phyloP scores from a whole-genome alignment of 2,888 invertebrate species.

The Chrysomela aeneicollis region DNA sequence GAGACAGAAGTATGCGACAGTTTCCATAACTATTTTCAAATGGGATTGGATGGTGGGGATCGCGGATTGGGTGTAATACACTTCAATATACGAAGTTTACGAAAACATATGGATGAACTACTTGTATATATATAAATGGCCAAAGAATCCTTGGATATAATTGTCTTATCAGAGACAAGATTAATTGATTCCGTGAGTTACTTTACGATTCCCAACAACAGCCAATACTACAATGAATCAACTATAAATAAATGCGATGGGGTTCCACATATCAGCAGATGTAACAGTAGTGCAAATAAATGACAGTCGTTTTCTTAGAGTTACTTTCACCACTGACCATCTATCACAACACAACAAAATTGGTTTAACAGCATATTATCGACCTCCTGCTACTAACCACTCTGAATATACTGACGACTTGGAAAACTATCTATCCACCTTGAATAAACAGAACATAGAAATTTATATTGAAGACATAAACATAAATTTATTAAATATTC shows the following conservation, averaged over 20 bases:
- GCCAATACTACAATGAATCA: conserved; percentile 10
- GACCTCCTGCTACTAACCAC: background rate
- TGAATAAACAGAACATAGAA: conserved; percentile 10
- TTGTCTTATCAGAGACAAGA: conserved; percentile 15
- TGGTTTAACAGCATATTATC: conserved; percentile 5
- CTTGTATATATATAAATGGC: background rate
- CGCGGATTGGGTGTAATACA: background rate
- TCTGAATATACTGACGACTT: no score
- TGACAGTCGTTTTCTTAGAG: conserved; percentile 11
- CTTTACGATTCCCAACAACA: conserved; percentile 13
- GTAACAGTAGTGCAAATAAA: background rate
- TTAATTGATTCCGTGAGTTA: conserved; percentile 1
- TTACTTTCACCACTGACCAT: background rate
- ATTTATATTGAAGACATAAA: conserved; percentile 15
- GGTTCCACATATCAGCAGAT: conserved; percentile 9
- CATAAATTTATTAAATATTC: conserved; percentile 14
- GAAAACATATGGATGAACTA: background rate
- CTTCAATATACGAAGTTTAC: no score
- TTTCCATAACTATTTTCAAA: background rate
- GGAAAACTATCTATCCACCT: conserved; percentile 5
- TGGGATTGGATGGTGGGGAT: background rate
- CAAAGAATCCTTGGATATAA: background rate
- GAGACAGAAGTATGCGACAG: no score
- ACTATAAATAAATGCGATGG: conserved; percentile 16
- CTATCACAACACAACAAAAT: background rate